These are phyloP conservation scores for Jordanella pulchra DNA, from an alignment of 2,797 vertebrate species.

Conservation along the genomic window DNA sequence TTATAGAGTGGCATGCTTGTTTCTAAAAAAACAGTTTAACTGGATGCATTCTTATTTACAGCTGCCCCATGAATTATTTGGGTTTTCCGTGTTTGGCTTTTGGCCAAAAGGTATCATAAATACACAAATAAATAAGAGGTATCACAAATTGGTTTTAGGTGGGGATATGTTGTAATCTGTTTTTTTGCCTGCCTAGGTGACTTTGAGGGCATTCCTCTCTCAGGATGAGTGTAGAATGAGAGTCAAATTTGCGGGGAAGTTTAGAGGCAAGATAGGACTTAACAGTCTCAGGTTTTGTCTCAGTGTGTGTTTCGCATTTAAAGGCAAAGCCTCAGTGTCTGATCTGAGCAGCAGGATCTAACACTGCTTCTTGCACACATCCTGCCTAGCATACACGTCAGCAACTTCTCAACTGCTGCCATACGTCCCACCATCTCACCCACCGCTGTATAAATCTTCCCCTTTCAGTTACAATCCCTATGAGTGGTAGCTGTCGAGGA, in stretches of 20 bases:
- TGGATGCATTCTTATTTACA: conserved; percentile 46
- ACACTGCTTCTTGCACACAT: conserved; percentile 78
- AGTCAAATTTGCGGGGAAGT: conserved; percentile 37
- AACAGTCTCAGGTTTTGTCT: conserved; percentile 45
- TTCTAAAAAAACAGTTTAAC: conserved; percentile 50
- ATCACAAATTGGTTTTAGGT: conserved; percentile 12
- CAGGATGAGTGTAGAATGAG: conserved; percentile 27
- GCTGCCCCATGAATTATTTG: conserved; percentile 45
- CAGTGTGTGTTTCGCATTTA: conserved; percentile 60
- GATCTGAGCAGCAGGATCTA: conserved; percentile 79
- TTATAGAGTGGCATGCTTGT: conserved; percentile 39
- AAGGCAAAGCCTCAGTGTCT: conserved; percentile 65
- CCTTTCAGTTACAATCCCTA: conserved; percentile 58
- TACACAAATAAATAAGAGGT: conserved; percentile 9
- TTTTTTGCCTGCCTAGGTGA: conserved; percentile 1
- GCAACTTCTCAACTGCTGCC: conserved; percentile 73
- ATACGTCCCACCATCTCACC: conserved; percentile 69
- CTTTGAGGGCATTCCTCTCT: conserved; percentile 20
- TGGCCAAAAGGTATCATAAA: conserved; percentile 18
- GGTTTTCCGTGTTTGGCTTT: conserved; percentile 25
- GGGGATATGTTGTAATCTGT: not conserved
- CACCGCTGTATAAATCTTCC: conserved; percentile 59
- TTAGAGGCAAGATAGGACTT: conserved; percentile 53
- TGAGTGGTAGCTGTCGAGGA: conserved; percentile 43
- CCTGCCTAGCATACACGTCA: conserved; percentile 76